Evolutionary conservation across 2,113 vertebrate species (phyloP).

Genomic region (Ivindomyrus marchei): DNA sequence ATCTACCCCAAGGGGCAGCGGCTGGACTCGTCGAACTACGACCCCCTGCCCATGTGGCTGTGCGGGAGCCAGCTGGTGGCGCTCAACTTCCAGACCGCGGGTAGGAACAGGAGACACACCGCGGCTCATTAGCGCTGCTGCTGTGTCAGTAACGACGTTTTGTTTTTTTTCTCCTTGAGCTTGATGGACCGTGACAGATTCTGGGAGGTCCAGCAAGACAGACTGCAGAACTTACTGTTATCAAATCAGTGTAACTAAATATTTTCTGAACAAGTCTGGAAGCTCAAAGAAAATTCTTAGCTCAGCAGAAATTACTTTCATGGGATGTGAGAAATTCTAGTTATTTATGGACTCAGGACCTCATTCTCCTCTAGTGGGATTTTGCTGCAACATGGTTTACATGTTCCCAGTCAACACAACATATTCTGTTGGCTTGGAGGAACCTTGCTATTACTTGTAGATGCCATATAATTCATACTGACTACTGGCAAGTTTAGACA

Average conservation of each 20-base stretch:
- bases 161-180: background rate
- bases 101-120: slow-evolving; percentile 45
- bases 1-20: slow-evolving; percentile 97
- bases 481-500: background rate
- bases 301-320: background rate
- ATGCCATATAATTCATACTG: background rate
- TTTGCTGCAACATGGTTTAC: background rate
- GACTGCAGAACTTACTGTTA: background rate
- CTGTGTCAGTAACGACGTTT: background rate
- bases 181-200: background rate
- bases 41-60: slow-evolving; percentile 97
- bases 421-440: background rate
- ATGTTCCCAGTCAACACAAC: background rate
- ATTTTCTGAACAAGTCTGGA: background rate
- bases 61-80: slow-evolving; percentile 96
- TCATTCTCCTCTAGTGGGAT: background rate
- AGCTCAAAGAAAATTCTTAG: background rate
- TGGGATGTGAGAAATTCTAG: background rate
- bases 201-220: background rate
- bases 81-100: slow-evolving; percentile 97
- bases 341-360: background rate
- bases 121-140: background rate
- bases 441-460: background rate
- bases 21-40: slow-evolving; percentile 96
- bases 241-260: background rate